Conservation (phyloP, 1,140 invertebrate genomes). For the Scaptomyza montana region DNA sequence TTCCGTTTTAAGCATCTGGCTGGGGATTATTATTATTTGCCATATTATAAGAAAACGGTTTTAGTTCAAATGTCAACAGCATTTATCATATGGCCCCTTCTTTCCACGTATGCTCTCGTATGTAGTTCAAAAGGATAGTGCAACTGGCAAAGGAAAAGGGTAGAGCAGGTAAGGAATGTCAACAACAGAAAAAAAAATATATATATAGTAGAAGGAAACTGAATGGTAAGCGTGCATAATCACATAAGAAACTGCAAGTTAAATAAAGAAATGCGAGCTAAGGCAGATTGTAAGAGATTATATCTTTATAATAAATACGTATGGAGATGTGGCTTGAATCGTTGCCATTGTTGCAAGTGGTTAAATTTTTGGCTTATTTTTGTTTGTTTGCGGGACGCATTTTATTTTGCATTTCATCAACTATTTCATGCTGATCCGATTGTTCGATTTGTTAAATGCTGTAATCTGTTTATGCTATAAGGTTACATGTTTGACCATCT, state of each 20-base stretch:
- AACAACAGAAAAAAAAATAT: neutral
- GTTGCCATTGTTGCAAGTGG: neutral
- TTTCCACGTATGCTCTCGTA: neutral
- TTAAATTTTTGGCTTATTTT: too few species aligned
- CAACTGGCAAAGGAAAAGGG: too few species aligned
- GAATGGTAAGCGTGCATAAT: slow-evolving; percentile 39
- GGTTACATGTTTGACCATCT: too few species aligned
- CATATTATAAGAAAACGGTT: slow-evolving; percentile 79
- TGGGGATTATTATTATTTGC: slow-evolving; percentile 79
- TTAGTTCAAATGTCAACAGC: slow-evolving; percentile 81
- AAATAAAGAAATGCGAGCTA: slow-evolving; percentile 20
- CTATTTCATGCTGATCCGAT: neutral
- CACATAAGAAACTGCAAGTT: slow-evolving; percentile 26
- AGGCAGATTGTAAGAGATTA: slow-evolving; percentile 32
- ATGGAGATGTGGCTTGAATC: neutral
- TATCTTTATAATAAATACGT: slow-evolving; percentile 4
- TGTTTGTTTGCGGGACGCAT: too few species aligned
- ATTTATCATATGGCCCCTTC: slow-evolving; percentile 49
- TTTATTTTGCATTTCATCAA: too few species aligned
- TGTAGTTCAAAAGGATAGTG: too few species aligned
- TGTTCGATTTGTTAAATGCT: too few species aligned
- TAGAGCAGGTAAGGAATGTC: too few species aligned
- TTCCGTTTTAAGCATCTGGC: slow-evolving; percentile 73
- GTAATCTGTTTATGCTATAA: too few species aligned
- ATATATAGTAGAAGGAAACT: neutral